Conservation (phyloP, 2,113 vertebrate species). For the Sinocyclocheilus rhinocerous region DNA sequence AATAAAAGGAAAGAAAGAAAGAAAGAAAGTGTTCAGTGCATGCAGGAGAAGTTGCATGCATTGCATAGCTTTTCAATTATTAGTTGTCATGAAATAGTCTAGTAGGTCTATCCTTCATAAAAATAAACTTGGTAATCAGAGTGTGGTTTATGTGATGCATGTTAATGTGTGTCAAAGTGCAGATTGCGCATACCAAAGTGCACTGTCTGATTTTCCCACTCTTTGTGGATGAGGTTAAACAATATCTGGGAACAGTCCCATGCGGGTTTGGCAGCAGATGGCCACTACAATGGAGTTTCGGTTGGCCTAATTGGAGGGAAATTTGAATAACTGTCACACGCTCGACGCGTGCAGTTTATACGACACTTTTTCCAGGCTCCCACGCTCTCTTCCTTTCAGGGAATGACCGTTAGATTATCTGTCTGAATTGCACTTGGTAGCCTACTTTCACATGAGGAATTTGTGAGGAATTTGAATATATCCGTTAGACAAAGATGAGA, state of each 20-base stretch:
- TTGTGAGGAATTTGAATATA: background rate
- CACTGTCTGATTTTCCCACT: background rate
- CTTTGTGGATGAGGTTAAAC: constrained; percentile 1
- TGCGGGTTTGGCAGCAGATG: constrained; percentile 71
- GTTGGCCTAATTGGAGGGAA: constrained; percentile 64
- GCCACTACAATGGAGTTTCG: constrained; percentile 64
- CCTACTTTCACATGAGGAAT: constrained; percentile 47
- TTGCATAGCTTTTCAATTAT: background rate
- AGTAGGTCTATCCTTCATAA: background rate
- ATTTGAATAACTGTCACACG: constrained; percentile 84
- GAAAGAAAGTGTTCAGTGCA: background rate
- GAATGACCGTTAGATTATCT: constrained; percentile 66
- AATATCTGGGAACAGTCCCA: constrained; percentile 46
- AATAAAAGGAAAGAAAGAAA: background rate
- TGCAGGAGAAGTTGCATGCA: background rate
- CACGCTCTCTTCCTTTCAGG: background rate
- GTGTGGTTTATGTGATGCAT: background rate
- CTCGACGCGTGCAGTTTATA: constrained; percentile 76
- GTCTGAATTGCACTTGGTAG: constrained; percentile 55
- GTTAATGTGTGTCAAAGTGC: background rate
- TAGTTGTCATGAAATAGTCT: background rate
- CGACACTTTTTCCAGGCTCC: constrained; percentile 39
- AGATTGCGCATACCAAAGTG: background rate
- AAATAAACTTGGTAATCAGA: background rate
- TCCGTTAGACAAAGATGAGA: constrained; percentile 41